These are phyloP conservation scores for Amblyornis subalaris DNA, from an alignment of 2,113 vertebrate genomes.

Conservation along the genomic window DNA sequence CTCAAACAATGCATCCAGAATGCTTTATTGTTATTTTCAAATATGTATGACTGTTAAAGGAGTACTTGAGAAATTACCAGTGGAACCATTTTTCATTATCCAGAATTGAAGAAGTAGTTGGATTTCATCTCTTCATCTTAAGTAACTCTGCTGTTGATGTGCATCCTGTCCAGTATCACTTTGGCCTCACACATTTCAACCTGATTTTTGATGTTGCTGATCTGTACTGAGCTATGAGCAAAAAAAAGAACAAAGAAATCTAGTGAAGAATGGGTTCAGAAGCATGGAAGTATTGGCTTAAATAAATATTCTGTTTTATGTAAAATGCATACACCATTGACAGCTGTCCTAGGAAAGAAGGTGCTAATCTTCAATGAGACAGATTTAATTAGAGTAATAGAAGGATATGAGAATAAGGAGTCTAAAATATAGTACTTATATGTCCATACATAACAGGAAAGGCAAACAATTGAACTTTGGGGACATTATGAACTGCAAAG, in stretches of 20 bases:
- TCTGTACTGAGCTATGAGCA: not conserved
- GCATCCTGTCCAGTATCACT: not conserved
- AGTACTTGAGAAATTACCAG: not conserved
- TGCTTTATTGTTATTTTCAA: not conserved
- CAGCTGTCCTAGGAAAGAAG: not conserved
- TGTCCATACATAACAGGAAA: not conserved
- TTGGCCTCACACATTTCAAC: not conserved
- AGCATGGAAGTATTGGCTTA: not conserved
- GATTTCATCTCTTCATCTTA: not conserved
- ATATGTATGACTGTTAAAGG: not conserved
- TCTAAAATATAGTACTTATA: not conserved
- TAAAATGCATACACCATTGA: not conserved
- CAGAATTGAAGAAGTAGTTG: not conserved
- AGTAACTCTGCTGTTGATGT: not conserved
- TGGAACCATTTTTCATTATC: not conserved
- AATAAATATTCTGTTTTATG: not conserved
- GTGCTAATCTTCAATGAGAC: not conserved
- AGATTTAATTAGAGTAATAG: not conserved
- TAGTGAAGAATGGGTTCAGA: not conserved
- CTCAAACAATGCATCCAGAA: not conserved
- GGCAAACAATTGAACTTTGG: not conserved
- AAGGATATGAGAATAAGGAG: not conserved
- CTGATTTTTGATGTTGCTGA: not conserved
- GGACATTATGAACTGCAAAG: not conserved
- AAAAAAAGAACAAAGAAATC: not conserved